Conservation (phyloP, 1,140 invertebrate genomes). For the Aleiodes sp. region DNA sequence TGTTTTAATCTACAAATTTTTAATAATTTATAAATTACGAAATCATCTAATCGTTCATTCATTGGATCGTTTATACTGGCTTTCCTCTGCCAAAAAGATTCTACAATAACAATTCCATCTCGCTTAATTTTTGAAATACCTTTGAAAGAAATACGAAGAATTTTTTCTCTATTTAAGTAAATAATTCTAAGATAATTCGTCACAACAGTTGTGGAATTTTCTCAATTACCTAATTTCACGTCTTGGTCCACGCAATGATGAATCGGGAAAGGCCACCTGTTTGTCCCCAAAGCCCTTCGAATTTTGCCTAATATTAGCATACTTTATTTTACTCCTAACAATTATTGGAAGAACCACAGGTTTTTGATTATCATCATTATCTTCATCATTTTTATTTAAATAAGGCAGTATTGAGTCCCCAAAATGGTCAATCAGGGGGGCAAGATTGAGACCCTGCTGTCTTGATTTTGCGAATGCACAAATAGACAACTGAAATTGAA, state of each 20-base stretch:
- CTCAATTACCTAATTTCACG: constrained; percentile 58
- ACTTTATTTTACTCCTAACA: constrained; percentile 61
- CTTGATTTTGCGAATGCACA: constrained; percentile 58
- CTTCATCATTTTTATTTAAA: constrained; percentile 38
- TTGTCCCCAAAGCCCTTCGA: constrained; percentile 48
- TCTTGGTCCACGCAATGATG: constrained; percentile 54
- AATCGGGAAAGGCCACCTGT: constrained; percentile 59
- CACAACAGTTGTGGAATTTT: no score
- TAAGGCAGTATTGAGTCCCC: constrained; percentile 63
- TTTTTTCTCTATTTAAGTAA: no score
- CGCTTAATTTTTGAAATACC: no score
- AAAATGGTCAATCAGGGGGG: constrained; percentile 54
- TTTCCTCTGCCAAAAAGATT: no score
- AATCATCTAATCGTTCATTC: no score
- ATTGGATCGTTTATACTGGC: no score
- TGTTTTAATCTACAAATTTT: no score
- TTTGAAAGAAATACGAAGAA: no score
- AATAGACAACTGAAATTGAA: constrained; percentile 47
- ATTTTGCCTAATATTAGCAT: constrained; percentile 49
- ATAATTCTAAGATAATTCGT: no score
- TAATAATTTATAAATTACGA: no score
- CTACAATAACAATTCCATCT: constrained; percentile 2
- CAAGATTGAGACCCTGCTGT: constrained; percentile 48
- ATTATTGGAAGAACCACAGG: constrained; percentile 55
- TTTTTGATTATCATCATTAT: constrained; percentile 37